These are phyloP conservation scores for Acanthoscelides obtectus DNA, from an alignment of 2,888 invertebrate genomes.

Conservation along the genomic window DNA sequence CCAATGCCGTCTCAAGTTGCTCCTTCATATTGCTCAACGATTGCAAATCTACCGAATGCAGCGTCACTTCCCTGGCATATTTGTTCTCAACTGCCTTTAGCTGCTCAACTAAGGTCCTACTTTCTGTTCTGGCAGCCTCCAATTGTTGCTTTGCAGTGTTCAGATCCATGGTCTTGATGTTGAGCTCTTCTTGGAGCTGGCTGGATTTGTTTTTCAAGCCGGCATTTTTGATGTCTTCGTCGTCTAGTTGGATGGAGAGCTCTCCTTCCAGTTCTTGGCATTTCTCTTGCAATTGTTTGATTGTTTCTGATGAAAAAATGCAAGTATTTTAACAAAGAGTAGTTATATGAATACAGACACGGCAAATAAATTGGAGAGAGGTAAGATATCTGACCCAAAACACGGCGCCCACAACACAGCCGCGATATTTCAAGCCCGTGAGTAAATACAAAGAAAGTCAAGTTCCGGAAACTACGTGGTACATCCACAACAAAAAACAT, in stretches of 20 bases:
- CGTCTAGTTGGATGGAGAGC: slow-evolving; percentile 63
- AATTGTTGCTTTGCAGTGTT: slow-evolving; percentile 61
- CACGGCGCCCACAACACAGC: too few relatives aligned
- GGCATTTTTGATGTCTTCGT: slow-evolving; percentile 54
- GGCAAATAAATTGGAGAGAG: too few relatives aligned
- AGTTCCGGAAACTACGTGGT: too few relatives aligned
- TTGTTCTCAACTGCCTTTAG: slow-evolving; percentile 70
- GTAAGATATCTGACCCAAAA: too few relatives aligned
- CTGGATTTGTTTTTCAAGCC: slow-evolving; percentile 51
- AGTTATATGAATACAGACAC: too few relatives aligned
- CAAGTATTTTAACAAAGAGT: too few relatives aligned
- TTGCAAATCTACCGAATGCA: slow-evolving; percentile 73
- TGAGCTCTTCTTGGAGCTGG: slow-evolving; percentile 59
- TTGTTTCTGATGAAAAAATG: slow-evolving; percentile 36
- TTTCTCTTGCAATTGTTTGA: slow-evolving; percentile 58
- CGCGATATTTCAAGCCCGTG: too few relatives aligned
- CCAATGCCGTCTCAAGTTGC: slow-evolving; percentile 58
- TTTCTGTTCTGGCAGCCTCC: slow-evolving; percentile 58
- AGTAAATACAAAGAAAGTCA: too few relatives aligned
- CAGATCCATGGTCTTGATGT: slow-evolving; percentile 51
- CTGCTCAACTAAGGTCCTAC: slow-evolving; percentile 57
- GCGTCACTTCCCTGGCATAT: slow-evolving; percentile 73
- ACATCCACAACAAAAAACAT: too few relatives aligned
- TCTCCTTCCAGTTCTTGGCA: slow-evolving; percentile 62
- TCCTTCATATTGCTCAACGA: slow-evolving; percentile 63